Base-by-base conservation (phyloP, 1,140 invertebrate genomes). In the Cephus cinctus region DNA sequence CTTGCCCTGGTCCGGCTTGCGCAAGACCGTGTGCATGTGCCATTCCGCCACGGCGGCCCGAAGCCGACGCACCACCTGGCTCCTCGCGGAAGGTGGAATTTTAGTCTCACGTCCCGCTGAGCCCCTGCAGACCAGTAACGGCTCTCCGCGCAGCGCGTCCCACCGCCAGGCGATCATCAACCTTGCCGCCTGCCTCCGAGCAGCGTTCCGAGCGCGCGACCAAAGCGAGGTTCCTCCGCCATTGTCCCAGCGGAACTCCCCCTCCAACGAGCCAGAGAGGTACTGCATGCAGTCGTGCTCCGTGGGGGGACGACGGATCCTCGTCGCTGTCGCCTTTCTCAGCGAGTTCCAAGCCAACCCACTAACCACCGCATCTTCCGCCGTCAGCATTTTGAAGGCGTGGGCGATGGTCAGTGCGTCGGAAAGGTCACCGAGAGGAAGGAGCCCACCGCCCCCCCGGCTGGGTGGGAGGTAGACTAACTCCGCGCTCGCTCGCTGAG, bases 381-480 rank as follows among this genome's bases (percentile, higher is more conserved):
- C 54, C 2, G 42, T 59, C 22, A 70, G 20, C 45, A 65, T 54
- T 16, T 51, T 56, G 48, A 61, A 65, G 1, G 55, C 56, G 14
- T 72, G 59, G 5, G 55, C 48, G 9, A 66, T 44, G 2, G 55
- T 54, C 1, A 50, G 30, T 6, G 61, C 19, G 9, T 66, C 60
- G 2, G 34, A 43, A 5, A 56, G 25, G 32, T 62, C 55, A 0
- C 50, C 55, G 4, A 67, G 46, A 1, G 62, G 64, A 0, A 56
- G 38, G 0, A 68, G n/a, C 9, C 52, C 44, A 60, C 15, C 2
- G 61, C 55, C 51, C 5, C 47, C 57, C 44, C 20, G 9, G 9
- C 12, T 38, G 0, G 23, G 8, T 11, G 44, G 22, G n/a, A 56
- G 1, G 20, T 53, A 47, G 0, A 62, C 16, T 1, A 59, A 5